Evolutionary conservation across 2,113 vertebrate species (phyloP).

Genomic region (Colius striatus): DNA sequence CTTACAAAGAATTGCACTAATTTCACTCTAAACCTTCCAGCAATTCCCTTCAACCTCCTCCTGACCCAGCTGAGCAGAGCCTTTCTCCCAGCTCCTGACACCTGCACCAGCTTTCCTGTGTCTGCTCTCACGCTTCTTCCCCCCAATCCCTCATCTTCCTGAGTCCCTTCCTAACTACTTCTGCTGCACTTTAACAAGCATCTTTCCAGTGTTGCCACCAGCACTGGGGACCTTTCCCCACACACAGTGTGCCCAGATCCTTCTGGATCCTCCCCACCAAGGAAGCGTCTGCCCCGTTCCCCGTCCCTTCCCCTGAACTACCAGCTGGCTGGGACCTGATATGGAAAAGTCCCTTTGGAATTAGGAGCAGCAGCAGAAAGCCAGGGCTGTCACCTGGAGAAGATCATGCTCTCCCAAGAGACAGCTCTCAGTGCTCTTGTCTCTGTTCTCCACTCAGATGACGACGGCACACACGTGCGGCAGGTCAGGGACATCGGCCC

Average conservation of each 20-base stretch:
- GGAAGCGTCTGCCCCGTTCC: not conserved
- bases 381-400: not conserved
- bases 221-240: not conserved
- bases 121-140: not conserved
- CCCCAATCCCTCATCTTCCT: not conserved
- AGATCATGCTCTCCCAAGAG: not conserved
- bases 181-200: not conserved
- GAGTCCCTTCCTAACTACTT: not conserved
- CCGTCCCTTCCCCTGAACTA: not conserved
- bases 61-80: not conserved
- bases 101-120: not conserved
- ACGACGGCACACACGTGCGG: not conserved
- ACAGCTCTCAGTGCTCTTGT: not conserved
- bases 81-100: not conserved
- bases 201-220: not conserved
- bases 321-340: not conserved
- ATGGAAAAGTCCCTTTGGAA: not conserved
- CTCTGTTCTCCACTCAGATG: slow-evolving; percentile 7
- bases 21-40: not conserved
- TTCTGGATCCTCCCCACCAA: not conserved
- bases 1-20: not conserved
- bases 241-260: not conserved
- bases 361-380: not conserved
- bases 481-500: slow-evolving; percentile 36
- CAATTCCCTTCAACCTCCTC: not conserved